Evolutionary conservation across 2,888 invertebrate genomes (phyloP).

Genomic region (Cheiracanthium punctorium): DNA sequence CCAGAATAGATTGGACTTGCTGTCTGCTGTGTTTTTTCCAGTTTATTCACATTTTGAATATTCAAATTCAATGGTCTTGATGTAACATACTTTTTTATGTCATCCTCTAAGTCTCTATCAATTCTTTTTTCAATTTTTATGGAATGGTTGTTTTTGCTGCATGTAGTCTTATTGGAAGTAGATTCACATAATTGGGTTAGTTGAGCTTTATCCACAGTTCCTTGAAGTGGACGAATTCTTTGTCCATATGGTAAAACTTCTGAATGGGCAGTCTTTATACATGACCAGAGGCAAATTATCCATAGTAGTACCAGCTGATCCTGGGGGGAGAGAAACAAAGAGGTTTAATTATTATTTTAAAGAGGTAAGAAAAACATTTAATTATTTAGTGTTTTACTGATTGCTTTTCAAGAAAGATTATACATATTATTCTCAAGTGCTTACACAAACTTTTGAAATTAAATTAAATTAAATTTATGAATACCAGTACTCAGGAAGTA

Average conservation of each 20-base stretch:
- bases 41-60: neutral
- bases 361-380: no score
- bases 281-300: slow-evolving; percentile 11
- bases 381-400: no score
- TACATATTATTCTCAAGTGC: no score
- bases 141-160: neutral
- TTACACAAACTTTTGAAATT: no score
- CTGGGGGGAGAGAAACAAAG: no score
- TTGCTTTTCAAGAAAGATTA: no score
- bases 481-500: no score
- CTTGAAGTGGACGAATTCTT: slow-evolving; percentile 27
- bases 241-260: slow-evolving; percentile 29
- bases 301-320: slow-evolving; percentile 20
- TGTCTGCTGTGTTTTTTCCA: slow-evolving; percentile 31
- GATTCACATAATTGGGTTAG: neutral
- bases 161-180: neutral
- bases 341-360: no score
- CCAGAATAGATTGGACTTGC: slow-evolving; percentile 26
- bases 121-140: slow-evolving; percentile 9
- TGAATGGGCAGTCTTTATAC: neutral
- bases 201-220: neutral
- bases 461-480: no score
- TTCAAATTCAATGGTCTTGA: neutral
- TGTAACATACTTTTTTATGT: neutral
- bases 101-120: neutral